A percentile compares a stretch with the other conserved stretches of the same genome.
These are phyloP conservation scores for Hydrocynus forskahlii DNA, from an alignment of 2,797 vertebrate species.

Conservation along the genomic window DNA sequence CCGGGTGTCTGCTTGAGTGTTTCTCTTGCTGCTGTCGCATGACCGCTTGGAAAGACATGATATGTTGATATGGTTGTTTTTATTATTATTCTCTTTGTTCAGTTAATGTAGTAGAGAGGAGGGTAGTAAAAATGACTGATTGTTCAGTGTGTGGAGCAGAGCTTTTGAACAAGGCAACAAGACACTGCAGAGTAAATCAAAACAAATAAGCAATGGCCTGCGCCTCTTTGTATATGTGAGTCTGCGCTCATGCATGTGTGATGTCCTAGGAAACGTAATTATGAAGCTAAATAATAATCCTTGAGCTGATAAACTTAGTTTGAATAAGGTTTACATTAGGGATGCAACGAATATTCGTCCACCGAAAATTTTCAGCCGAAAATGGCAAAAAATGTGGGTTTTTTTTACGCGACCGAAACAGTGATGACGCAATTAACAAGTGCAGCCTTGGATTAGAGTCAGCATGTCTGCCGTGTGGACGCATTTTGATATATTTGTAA, in stretches of 20 bases:
- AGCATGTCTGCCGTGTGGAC: too few relatives aligned
- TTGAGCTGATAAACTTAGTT: too few relatives aligned
- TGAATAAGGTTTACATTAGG: too few relatives aligned
- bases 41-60: background rate
- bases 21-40: background rate
- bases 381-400: too few relatives aligned
- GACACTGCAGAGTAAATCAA: background rate
- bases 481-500: too few relatives aligned
- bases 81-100: background rate
- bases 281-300: too few relatives aligned
- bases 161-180: background rate
- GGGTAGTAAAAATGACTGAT: constrained; percentile 5
- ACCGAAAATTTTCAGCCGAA: too few relatives aligned
- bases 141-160: background rate
- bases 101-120: background rate
- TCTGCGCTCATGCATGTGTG: background rate
- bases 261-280: background rate
- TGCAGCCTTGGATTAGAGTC: too few relatives aligned
- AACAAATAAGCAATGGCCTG: background rate
- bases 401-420: too few relatives aligned
- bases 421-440: too few relatives aligned
- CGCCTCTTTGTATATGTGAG: background rate
- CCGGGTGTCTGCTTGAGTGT: background rate
- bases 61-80: constrained; percentile 2
- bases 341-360: too few relatives aligned